phyloP scores from a whole-genome alignment of 1,140 invertebrate genomes.

The Papilio polyxenes region DNA sequence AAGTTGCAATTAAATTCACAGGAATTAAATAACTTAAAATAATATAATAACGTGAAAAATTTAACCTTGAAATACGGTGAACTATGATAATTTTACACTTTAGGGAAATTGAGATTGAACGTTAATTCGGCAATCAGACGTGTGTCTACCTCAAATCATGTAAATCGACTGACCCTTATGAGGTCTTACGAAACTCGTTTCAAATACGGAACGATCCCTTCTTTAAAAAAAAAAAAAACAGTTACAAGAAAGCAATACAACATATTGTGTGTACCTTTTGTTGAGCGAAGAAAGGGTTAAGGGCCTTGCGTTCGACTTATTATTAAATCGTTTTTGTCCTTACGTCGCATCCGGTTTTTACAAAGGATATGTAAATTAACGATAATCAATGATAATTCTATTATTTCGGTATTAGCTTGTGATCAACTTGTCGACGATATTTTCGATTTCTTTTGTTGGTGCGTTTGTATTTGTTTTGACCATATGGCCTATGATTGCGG shows the following conservation, averaged over 20 bases:
- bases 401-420: constrained; percentile 72
- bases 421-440: constrained; percentile 71
- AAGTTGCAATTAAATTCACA: neutral
- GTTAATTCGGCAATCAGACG: constrained; percentile 42
- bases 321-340: constrained; percentile 81
- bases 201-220: constrained; percentile 74
- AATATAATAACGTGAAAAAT: too few species aligned
- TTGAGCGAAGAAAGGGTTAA: constrained; percentile 76
- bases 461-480: constrained; percentile 68
- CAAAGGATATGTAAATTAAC: constrained; percentile 78
- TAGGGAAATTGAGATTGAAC: neutral
- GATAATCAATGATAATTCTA: constrained; percentile 79
- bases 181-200: constrained; percentile 69
- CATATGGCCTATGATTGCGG: constrained; percentile 58
- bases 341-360: constrained; percentile 74
- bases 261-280: constrained; percentile 78
- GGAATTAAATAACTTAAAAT: neutral
- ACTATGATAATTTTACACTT: neutral
- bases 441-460: constrained; percentile 54
- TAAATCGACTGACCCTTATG: constrained; percentile 70
- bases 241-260: constrained; percentile 64
- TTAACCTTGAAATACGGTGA: neutral
- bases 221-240: constrained; percentile 65
- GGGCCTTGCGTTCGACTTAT: constrained; percentile 72
- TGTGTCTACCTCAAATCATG: constrained; percentile 57